phyloP scores from a whole-genome alignment of 2,888 invertebrate species.

The Prosopocoilus inquinatus region DNA sequence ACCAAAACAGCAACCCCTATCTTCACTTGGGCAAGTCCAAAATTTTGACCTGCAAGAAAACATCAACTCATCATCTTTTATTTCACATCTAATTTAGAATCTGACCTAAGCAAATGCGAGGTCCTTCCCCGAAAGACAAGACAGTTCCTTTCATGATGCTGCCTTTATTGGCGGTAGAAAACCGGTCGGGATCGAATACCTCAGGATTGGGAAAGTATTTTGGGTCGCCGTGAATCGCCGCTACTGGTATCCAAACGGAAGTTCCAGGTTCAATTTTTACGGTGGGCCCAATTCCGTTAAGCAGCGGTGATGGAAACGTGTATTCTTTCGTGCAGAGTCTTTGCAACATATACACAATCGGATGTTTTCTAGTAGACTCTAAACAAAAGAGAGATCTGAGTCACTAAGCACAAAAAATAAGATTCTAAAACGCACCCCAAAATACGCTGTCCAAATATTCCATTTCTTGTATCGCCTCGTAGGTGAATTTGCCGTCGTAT shows the following conservation, averaged over 20 bases:
- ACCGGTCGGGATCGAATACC: constrained; percentile 29
- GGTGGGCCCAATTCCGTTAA: constrained; percentile 29
- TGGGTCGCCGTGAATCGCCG: constrained; percentile 26
- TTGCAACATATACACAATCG: constrained; percentile 28
- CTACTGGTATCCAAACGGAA: constrained; percentile 24
- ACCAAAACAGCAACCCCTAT: constrained; percentile 26
- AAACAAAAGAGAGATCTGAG: neutral
- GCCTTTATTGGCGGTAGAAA: constrained; percentile 34
- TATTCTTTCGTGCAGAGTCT: constrained; percentile 31
- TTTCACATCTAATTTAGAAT: neutral
- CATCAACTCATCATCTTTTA: neutral
- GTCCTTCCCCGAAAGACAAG: constrained; percentile 36
- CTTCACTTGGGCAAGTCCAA: constrained; percentile 33
- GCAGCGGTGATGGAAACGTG: constrained; percentile 18
- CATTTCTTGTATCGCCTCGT: constrained; percentile 54
- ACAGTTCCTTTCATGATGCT: constrained; percentile 31
- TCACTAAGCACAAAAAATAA: neutral
- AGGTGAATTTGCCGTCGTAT: constrained; percentile 48
- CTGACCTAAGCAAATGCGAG: constrained; percentile 33
- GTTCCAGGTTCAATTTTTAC: constrained; percentile 26
- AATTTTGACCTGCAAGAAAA: constrained; percentile 30
- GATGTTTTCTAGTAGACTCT: constrained; percentile 32
- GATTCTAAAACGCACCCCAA: constrained; percentile 6
- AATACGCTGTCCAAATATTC: constrained; percentile 20
- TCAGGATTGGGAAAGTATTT: constrained; percentile 29